Base-by-base conservation (phyloP, 2,113 vertebrate genomes). In the Elanus axillaris region DNA sequence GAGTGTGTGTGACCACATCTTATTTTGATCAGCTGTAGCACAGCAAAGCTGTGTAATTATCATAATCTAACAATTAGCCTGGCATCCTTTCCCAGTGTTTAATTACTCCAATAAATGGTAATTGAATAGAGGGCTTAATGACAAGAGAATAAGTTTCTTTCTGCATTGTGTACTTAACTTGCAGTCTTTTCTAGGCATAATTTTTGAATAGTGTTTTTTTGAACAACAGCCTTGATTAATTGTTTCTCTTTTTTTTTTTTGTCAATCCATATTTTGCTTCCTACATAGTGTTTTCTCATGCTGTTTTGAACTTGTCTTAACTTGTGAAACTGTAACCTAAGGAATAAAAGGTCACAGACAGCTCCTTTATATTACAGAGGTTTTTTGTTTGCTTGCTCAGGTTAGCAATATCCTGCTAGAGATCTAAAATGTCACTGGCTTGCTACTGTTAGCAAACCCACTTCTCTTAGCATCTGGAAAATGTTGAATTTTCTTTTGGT, bases 1-100 rank as follows among this genome's bases (percentile, higher is more conserved):
- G 92, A 98, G 96, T 98, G 97, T 64, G 92, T 97, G 86, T 98
- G 98, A 99, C 98, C 98, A 98, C 96, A 97, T 98, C 97, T 98
- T 98, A 97, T 98, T 98, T 97, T 98, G 98, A 98, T 99, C 98
- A 98, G 98, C 98, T 99, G 98, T 98, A 98, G 97, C 98, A 98
- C 97, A 98, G 98, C 98, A 98, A 98, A 99, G 98, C 98, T 97
- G 89, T 98, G 98, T 98, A 99, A 99, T 99, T 99, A 99, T 98
- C 98, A 98, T 99, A 98, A 99, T 99, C 98, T 99, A 98, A 99
- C 98, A 99, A 99, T 99, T 99, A 99, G 98, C 98, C 97, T 98
- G 96, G 98, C 98, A 98, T 98, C 98, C 98, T 98, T 98, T 98
- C 98, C 97, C 97, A 98, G 98, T 98, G 98, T 99, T 99, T 99